phyloP scores from a whole-genome alignment of 2,113 vertebrate species.

The Barnardius zonarius region DNA sequence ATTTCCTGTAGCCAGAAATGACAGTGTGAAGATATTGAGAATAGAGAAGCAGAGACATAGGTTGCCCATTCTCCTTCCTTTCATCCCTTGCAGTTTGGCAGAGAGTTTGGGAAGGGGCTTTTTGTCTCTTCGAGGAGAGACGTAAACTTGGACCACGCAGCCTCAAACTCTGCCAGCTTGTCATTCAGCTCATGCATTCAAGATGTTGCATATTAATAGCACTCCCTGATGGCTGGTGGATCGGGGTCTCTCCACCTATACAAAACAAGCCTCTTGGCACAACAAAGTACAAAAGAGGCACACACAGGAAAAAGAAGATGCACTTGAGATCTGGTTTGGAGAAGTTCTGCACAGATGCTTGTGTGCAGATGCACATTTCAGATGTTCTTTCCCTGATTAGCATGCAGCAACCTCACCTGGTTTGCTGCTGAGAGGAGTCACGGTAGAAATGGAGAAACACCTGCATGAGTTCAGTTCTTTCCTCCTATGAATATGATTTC shows the following conservation, averaged over 20 bases:
- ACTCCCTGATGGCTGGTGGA: constrained; percentile 47
- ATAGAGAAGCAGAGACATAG: background rate
- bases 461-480: constrained; percentile 20
- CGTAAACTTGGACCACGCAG: constrained; percentile 55
- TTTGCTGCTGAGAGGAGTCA: constrained; percentile 54
- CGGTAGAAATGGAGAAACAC: constrained; percentile 40
- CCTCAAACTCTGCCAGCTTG: constrained; percentile 60
- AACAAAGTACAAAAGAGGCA: constrained; percentile 38
- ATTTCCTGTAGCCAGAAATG: background rate
- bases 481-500: constrained; percentile 12
- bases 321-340: constrained; percentile 52
- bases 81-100: constrained; percentile 46
- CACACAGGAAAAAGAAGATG: constrained; percentile 26
- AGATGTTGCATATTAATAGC: constrained; percentile 49
- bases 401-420: constrained; percentile 66
- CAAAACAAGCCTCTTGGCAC: constrained; percentile 41
- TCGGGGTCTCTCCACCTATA: constrained; percentile 52
- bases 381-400: constrained; percentile 58
- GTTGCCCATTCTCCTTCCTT: constrained; percentile 13
- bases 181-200: constrained; percentile 59
- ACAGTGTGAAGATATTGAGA: background rate
- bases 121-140: constrained; percentile 37
- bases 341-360: constrained; percentile 66
- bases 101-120: constrained; percentile 39
- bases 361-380: constrained; percentile 70